Conservation (phyloP, 2,113 vertebrate species). For the Okapia johnstoni region DNA sequence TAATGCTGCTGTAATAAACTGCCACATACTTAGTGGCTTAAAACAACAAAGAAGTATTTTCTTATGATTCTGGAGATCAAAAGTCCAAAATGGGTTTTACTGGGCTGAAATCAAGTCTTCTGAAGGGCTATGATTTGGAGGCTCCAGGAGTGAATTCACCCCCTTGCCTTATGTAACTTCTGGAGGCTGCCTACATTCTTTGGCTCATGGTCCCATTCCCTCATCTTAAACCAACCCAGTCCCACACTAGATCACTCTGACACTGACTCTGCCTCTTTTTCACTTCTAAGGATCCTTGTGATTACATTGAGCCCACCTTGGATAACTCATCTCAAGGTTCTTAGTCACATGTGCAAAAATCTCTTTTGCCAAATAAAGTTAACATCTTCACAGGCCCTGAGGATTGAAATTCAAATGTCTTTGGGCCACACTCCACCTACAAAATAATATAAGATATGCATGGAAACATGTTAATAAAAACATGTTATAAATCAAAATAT, state of each 20-base stretch:
- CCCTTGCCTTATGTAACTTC: not conserved
- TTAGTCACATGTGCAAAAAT: not conserved
- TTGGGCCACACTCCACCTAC: not conserved
- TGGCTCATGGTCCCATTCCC: too few relatives aligned
- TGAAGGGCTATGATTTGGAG: not conserved
- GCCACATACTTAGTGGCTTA: not conserved
- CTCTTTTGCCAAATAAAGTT: not conserved
- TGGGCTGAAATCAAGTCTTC: not conserved
- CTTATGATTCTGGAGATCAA: not conserved
- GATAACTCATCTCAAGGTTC: not conserved
- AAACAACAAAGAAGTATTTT: not conserved
- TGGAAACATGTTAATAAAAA: not conserved
- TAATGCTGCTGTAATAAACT: not conserved
- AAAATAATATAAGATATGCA: not conserved
- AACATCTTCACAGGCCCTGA: not conserved
- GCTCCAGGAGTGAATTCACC: not conserved
- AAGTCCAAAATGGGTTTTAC: not conserved
- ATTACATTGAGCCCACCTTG: not conserved
- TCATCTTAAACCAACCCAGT: not conserved
- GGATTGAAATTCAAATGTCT: not conserved
- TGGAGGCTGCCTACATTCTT: not conserved
- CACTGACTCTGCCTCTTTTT: not conserved
- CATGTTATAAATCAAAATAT: not conserved
- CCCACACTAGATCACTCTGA: not conserved
- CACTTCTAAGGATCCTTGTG: not conserved